Conservation (phyloP, 1,140 invertebrate species). For the Condylostylus longicornis region DNA sequence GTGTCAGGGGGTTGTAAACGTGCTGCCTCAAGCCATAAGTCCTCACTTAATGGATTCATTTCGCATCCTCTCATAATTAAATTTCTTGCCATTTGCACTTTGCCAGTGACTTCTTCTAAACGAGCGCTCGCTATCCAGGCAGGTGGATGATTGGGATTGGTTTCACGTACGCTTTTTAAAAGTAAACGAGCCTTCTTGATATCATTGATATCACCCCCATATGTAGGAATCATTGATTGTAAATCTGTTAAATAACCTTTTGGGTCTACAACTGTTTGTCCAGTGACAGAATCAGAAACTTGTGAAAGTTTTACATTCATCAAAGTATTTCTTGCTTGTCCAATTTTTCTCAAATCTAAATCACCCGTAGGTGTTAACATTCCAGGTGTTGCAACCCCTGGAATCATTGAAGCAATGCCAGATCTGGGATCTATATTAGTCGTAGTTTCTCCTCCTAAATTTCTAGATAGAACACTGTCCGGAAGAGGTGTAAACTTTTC, state of each 20-base stretch:
- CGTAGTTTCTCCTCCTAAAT: constrained; percentile 68
- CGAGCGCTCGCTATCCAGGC: constrained; percentile 99
- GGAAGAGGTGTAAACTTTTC: constrained; percentile 97
- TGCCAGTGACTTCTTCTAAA: constrained; percentile 97
- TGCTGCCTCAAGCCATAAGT: constrained; percentile 95
- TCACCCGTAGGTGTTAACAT: constrained; percentile 68
- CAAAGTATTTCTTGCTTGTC: constrained; percentile 95
- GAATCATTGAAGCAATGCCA: constrained; percentile 70
- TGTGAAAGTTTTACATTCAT: constrained; percentile 99
- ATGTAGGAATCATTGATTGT: constrained; percentile 96
- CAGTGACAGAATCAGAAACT: constrained; percentile 95
- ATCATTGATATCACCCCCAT: constrained; percentile 97
- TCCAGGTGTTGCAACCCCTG: constrained; percentile 60
- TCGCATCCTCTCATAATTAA: constrained; percentile 94
- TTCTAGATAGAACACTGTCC: constrained; percentile 87
- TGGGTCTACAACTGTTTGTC: constrained; percentile 98
- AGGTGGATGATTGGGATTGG: constrained; percentile 97
- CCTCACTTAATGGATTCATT: constrained; percentile 92
- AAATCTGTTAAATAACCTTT: constrained; percentile 98
- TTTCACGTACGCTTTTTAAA: constrained; percentile 93
- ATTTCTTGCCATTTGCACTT: constrained; percentile 91
- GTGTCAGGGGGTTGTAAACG: constrained; percentile 87
- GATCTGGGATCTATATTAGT: constrained; percentile 73
- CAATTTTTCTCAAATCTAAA: constrained; percentile 95
- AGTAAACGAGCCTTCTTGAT: constrained; percentile 96